Conservation (phyloP, 2,888 invertebrate genomes). For the Orchestes rusci region DNA sequence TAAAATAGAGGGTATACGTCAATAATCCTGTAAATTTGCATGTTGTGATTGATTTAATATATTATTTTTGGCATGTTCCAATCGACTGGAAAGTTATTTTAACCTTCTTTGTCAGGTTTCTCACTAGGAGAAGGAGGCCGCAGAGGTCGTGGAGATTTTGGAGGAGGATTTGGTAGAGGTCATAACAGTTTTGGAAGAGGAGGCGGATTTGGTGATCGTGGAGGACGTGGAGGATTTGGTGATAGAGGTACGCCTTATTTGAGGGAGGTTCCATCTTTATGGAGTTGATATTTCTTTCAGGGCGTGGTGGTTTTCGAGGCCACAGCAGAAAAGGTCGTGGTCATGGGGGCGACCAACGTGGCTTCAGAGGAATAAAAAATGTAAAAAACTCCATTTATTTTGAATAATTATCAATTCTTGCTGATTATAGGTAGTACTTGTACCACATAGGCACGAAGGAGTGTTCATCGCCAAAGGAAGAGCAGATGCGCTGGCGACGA, state of each 20-base stretch:
- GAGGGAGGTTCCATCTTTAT: constrained; percentile 25
- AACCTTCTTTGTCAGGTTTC: constrained; percentile 12
- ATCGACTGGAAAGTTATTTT: no score
- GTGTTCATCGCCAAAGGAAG: constrained; percentile 97
- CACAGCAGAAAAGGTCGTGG: constrained; percentile 47
- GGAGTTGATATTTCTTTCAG: no score
- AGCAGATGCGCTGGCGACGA: constrained; percentile 93
- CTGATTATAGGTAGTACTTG: constrained; percentile 70
- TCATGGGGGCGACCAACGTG: constrained; percentile 27
- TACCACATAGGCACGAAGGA: constrained; percentile 94
- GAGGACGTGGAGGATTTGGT: constrained; percentile 42
- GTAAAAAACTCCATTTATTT: constrained; percentile 2
- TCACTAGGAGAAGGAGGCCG: constrained; percentile 21
- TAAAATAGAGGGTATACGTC: no score
- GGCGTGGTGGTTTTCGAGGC: constrained; percentile 44
- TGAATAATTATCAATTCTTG: background rate
- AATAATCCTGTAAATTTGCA: no score
- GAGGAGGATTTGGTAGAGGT: constrained; percentile 28
- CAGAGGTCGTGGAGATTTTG: constrained; percentile 23
- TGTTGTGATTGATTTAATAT: no score
- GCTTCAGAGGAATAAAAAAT: constrained; percentile 15
- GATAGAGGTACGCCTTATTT: constrained; percentile 48
- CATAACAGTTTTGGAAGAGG: constrained; percentile 45
- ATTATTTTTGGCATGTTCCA: no score
- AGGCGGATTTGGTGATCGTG: constrained; percentile 35